Evolutionary conservation across 1,140 invertebrate genomes (phyloP), one percentile per base, ranked within the genome.

Genomic region (Hetaerina americana): DNA sequence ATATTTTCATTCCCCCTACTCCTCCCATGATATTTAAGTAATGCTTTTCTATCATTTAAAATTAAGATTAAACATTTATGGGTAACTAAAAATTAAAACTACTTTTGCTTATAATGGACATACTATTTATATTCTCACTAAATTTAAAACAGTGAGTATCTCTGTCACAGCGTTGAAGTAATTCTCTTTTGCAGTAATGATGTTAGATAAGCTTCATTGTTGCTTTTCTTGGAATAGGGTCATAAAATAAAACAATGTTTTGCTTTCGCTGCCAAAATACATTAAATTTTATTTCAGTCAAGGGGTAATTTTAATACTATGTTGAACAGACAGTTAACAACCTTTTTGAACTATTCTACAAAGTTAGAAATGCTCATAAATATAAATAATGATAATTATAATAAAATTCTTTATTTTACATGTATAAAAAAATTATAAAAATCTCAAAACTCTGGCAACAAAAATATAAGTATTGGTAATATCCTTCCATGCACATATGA

Each of bases 311-410:
- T 57, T 57, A 57, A 57, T 57, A 57, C 40, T 57, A 57, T 57
- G 40, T 57, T 57, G 40, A 57, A 57, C 40, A 57, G 40, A 57
- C 40, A 57, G 40, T 57, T 57, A 57, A 57, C 40, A 57, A 57
- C 40, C 40, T 57, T 57, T 57, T 57, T 57, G 40, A 57, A 57
- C 40, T 57, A 57, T 57, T 57, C 40, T 57, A 57, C 40, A 57
- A 57, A 57, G 40, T 57, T 57, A 57, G 40, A 57, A 57, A 57
- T 57, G 40, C 40, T 57, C 40, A 57, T 57, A 57, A 57, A 57
- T 57, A 57, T 57, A 57, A 57, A 57, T 57, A 57, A 57, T 57
- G 40, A 57, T 57, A 57, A 57, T 57, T 57, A 57, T 57, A 57
- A 57, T 57, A 57, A 57, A 57, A 57, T n/a, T 57, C 40, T 57